phyloP scores from a whole-genome alignment of 2,113 vertebrate species.

The Centrocercus urophasianus region DNA sequence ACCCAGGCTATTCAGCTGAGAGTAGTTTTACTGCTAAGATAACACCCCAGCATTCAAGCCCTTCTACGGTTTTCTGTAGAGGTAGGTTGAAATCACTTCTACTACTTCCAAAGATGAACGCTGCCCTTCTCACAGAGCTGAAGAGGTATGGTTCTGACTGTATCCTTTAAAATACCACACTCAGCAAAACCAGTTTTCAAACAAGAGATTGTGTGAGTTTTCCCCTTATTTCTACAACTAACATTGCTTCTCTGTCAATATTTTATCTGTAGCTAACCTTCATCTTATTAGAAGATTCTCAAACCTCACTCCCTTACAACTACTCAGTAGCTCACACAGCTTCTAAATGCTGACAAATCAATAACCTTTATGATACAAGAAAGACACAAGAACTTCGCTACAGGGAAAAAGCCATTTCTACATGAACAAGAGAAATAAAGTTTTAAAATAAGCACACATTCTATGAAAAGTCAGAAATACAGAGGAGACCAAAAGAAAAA shows the following conservation, averaged over 20 bases:
- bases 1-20: background rate
- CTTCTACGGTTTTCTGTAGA: background rate
- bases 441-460: background rate
- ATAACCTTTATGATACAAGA: background rate
- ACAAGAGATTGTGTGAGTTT: accelerated
- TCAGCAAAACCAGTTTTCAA: background rate
- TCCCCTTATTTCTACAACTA: background rate
- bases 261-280: background rate
- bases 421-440: background rate
- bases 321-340: background rate
- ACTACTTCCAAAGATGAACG: background rate
- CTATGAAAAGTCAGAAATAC: background rate
- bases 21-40: background rate
- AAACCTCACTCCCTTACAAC: background rate
- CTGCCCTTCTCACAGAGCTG: background rate
- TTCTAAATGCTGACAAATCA: background rate
- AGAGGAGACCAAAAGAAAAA: background rate
- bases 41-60: background rate
- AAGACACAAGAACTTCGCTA: background rate
- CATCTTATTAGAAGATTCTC: background rate
- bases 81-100: background rate
- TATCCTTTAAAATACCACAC: accelerated
- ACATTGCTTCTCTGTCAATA: background rate
- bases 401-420: background rate
- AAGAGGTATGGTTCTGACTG: background rate